Evolutionary conservation across 2,113 vertebrate species (phyloP).

Genomic region (Neolamprologus sp.): DNA sequence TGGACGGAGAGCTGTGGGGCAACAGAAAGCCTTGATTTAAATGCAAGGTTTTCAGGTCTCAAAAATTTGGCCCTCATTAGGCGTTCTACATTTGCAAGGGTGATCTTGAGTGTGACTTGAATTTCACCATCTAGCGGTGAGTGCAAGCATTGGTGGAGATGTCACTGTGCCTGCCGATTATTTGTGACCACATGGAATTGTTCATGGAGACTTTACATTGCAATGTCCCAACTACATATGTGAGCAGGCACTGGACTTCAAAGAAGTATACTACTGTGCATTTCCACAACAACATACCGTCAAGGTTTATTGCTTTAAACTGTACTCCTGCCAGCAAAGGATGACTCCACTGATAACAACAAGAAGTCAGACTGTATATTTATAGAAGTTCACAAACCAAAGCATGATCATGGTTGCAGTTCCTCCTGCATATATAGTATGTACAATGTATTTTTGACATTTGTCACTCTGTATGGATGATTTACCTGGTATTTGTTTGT

Average conservation of each 20-base stretch:
- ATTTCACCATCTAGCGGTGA: neutral
- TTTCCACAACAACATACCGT: neutral
- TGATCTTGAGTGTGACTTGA: neutral
- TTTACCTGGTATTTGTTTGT: constrained; percentile 75
- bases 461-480: neutral
- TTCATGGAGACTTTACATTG: neutral
- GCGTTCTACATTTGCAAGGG: neutral
- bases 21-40: neutral
- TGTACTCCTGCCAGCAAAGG: neutral
- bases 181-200: neutral
- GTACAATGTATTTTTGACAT: neutral
- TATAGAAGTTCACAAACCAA: neutral
- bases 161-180: neutral
- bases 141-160: neutral
- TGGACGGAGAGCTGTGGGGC: constrained; percentile 81
- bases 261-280: neutral
- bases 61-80: neutral
- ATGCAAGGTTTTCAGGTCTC: neutral
- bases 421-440: neutral
- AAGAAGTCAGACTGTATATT: neutral
- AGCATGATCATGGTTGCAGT: neutral
- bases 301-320: neutral
- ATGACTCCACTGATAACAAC: neutral
- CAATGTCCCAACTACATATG: neutral
- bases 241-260: neutral